Evolutionary conservation across 2,797 vertebrate species (phyloP).

Genomic region (Enteromius mattozi): DNA sequence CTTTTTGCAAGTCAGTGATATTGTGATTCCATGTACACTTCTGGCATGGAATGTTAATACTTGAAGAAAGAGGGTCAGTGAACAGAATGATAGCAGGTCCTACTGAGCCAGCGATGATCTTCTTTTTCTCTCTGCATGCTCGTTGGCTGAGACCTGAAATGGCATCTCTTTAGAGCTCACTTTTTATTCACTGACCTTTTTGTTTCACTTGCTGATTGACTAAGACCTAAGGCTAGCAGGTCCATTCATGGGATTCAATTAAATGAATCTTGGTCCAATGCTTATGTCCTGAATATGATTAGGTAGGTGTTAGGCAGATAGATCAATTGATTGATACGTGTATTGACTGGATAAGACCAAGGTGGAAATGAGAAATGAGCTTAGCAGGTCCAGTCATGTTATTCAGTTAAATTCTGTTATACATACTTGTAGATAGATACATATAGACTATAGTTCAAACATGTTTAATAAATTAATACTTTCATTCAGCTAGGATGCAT

Average conservation of each 20-base stretch:
- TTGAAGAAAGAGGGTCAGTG: conserved; percentile 41
- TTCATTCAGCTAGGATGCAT: not conserved
- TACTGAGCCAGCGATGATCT: conserved; percentile 38
- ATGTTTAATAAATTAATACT: not conserved
- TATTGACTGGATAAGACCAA: not conserved
- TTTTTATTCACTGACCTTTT: conserved; percentile 58
- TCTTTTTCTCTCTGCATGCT: conserved; percentile 45
- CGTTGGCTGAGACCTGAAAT: conserved; percentile 34
- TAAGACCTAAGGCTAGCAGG: conserved; percentile 2
- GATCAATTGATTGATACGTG: not conserved
- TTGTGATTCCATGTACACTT: not conserved
- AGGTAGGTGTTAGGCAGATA: not conserved
- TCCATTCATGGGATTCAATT: not conserved
- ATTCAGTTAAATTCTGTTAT: not conserved
- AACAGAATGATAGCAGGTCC: conserved; percentile 30
- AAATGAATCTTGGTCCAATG: not conserved
- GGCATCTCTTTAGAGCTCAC: conserved; percentile 40
- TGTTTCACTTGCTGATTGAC: conserved; percentile 42
- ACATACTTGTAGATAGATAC: not conserved
- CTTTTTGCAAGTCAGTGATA: not conserved
- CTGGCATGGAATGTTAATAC: conserved; percentile 11
- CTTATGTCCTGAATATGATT: not conserved
- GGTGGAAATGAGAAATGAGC: not conserved
- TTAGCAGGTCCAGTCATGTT: not conserved
- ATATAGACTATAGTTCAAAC: not conserved